Evolutionary conservation across 2,888 invertebrate genomes (phyloP).

Genomic region (Torymus tubicola): DNA sequence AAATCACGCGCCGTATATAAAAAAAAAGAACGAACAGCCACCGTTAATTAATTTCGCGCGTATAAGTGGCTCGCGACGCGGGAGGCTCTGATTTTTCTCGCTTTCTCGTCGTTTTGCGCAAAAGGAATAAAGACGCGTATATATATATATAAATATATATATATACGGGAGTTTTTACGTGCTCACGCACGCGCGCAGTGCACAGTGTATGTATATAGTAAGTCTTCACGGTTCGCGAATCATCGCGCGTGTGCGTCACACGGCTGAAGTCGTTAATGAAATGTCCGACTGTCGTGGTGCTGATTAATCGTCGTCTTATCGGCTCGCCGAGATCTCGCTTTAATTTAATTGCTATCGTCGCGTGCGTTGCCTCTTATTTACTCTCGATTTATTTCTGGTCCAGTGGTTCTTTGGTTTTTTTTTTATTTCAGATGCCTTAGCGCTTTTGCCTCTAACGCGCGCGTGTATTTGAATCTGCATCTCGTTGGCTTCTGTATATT

Average conservation of each 20-base stretch:
- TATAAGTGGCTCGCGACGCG: background rate
- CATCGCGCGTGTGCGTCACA: constrained; percentile 50
- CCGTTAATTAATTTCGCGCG: constrained; percentile 1
- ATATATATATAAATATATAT: no score
- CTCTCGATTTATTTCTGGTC: background rate
- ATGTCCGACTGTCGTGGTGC: constrained; percentile 70
- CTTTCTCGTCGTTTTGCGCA: background rate
- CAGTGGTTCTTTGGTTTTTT: background rate
- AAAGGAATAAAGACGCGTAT: background rate
- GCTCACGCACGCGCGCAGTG: no score
- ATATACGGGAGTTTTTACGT: no score
- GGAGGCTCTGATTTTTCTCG: constrained; percentile 12
- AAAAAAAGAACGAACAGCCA: background rate
- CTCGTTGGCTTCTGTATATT: no score
- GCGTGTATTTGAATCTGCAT: no score
- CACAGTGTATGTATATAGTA: no score
- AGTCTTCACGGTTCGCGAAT: constrained; percentile 58
- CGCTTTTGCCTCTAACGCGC: background rate
- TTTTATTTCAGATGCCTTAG: background rate
- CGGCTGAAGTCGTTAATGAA: constrained; percentile 68
- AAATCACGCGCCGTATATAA: background rate
- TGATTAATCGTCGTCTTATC: constrained; percentile 73
- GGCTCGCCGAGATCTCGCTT: constrained; percentile 68
- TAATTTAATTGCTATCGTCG: constrained; percentile 71
- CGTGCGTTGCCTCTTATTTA: background rate